These are phyloP conservation scores for Atta colombica DNA, from an alignment of 1,140 invertebrate genomes.

Conservation along the genomic window DNA sequence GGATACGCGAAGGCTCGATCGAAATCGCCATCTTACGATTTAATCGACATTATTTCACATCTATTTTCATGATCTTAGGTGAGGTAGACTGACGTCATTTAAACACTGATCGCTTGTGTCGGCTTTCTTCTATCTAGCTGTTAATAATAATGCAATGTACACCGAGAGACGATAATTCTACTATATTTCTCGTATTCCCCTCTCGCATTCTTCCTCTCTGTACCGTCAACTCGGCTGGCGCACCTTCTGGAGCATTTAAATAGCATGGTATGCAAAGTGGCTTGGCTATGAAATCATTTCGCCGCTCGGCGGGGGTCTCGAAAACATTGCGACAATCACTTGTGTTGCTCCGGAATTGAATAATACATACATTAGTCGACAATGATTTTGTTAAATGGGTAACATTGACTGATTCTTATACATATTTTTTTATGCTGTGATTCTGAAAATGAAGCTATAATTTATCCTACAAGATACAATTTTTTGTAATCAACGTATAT, in stretches of 20 bases:
- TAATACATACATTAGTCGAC: neutral
- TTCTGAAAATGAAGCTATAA: no score
- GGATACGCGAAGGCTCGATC: constrained; percentile 39
- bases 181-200: constrained; percentile 24
- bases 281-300: constrained; percentile 58
- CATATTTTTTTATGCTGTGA: no score
- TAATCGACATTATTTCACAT: constrained; percentile 72
- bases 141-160: constrained; percentile 46
- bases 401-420: no score
- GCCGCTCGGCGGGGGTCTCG: neutral
- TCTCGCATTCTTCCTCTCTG: neutral
- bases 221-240: constrained; percentile 27
- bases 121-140: constrained; percentile 62
- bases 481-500: no score
- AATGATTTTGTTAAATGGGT: no score
- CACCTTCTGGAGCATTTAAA: constrained; percentile 59
- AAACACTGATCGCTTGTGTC: constrained; percentile 25
- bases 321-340: constrained; percentile 10
- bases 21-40: constrained; percentile 51
- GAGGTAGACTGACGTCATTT: constrained; percentile 68
- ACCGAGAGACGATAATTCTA: constrained; percentile 39
- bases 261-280: constrained; percentile 53
- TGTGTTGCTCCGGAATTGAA: neutral
- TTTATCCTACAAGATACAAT: no score
- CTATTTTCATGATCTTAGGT: constrained; percentile 70